Conservation (phyloP, 2,113 vertebrate genomes). For the Phainopepla nitens region DNA sequence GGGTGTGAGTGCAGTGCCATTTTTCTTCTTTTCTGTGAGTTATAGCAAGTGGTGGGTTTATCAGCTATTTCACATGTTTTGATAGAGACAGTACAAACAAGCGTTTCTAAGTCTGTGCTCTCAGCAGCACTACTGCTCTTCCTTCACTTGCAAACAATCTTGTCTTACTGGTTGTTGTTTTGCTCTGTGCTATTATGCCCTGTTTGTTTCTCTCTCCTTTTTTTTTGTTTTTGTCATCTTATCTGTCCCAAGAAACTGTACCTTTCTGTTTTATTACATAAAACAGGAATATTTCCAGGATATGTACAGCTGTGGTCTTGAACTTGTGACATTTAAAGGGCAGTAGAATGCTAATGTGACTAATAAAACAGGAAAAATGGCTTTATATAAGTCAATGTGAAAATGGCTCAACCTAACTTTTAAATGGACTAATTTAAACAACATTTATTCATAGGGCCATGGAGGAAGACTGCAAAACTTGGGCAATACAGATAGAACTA, state of each 20-base stretch:
- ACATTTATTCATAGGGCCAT: neutral
- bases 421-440: slow-evolving; percentile 42
- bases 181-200: neutral
- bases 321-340: slow-evolving; percentile 72
- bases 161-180: neutral
- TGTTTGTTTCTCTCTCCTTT: neutral
- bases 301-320: slow-evolving; percentile 52
- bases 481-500: neutral
- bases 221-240: neutral
- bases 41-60: neutral
- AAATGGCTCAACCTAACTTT: slow-evolving; percentile 16
- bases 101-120: neutral
- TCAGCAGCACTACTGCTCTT: neutral
- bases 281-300: slow-evolving; percentile 47
- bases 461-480: neutral
- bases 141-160: neutral
- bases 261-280: slow-evolving; percentile 46
- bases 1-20: neutral
- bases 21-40: neutral
- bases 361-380: slow-evolving; percentile 67
- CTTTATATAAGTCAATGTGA: slow-evolving; percentile 22
- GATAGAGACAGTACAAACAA: neutral
- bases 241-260: slow-evolving; percentile 41
- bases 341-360: slow-evolving; percentile 61
- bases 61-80: neutral